Evolutionary conservation across 2,797 vertebrate species (phyloP).

Genomic region (Chlorospingus semifuscus): DNA sequence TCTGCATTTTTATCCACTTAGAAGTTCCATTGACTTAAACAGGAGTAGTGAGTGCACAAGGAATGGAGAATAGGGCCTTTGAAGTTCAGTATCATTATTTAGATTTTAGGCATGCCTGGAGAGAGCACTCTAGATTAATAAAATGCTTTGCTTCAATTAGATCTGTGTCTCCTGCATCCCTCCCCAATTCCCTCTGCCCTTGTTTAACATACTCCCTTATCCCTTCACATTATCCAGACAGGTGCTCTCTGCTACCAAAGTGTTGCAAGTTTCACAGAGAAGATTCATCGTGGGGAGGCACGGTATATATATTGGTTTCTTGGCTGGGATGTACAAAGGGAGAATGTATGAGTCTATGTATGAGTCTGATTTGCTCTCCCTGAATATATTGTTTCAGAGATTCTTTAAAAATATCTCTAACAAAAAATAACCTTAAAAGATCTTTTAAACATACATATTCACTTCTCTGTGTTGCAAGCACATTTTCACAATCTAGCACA

Average conservation of each 20-base stretch:
- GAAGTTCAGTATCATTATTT: conserved; percentile 62
- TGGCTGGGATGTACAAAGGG: background rate
- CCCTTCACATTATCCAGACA: conserved; percentile 61
- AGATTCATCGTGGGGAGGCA: background rate
- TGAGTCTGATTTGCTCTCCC: background rate
- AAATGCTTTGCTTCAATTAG: conserved; percentile 68
- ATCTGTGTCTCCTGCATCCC: conserved; percentile 44
- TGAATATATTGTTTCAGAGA: background rate
- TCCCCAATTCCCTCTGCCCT: conserved; percentile 67
- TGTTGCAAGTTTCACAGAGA: background rate
- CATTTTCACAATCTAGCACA: background rate
- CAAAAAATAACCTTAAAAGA: background rate
- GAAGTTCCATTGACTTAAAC: conserved; percentile 1
- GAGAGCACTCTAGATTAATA: conserved; percentile 59
- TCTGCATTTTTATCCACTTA: background rate
- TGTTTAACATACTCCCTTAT: conserved; percentile 72
- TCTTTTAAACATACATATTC: background rate
- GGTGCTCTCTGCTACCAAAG: conserved; percentile 53
- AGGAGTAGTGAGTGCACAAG: background rate
- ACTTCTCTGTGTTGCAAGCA: background rate
- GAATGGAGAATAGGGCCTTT: conserved; percentile 39
- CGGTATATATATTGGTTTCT: background rate
- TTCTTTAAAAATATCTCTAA: background rate
- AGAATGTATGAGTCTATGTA: background rate
- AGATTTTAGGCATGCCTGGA: conserved; percentile 67